Evolutionary conservation across 2,888 invertebrate species (phyloP).

Genomic region (Mythimna loreyi): DNA sequence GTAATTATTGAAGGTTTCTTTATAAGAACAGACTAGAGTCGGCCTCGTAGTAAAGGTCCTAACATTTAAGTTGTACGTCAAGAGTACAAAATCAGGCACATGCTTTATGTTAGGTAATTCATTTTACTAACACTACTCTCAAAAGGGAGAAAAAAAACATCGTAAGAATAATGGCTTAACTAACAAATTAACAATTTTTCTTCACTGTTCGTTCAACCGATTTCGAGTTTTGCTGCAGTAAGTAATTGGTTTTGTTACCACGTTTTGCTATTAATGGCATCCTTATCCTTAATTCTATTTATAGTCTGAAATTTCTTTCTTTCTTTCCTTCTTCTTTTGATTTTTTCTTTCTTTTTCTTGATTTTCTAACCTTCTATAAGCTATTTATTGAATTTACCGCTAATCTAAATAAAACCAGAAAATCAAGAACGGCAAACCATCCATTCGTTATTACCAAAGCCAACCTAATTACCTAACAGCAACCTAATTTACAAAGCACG

Average conservation of each 20-base stretch:
- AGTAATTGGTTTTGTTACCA: too few relatives aligned
- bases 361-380: too few relatives aligned
- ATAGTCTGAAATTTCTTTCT: too few relatives aligned
- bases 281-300: too few relatives aligned
- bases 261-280: too few relatives aligned
- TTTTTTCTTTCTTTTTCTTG: too few relatives aligned
- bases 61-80: neutral
- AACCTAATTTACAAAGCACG: slow-evolving; percentile 56
- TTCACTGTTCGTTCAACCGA: too few relatives aligned
- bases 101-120: neutral
- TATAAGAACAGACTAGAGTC: neutral
- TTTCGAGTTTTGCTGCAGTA: too few relatives aligned
- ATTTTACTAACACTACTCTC: neutral
- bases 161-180: neutral
- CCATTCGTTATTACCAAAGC: slow-evolving; percentile 20
- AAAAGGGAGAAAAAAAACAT: neutral
- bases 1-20: too few relatives aligned
- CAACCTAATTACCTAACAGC: slow-evolving; percentile 47
- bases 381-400: neutral
- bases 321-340: too few relatives aligned
- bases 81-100: too few relatives aligned
- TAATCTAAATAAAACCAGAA: neutral
- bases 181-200: too few relatives aligned
- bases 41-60: neutral
- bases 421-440: neutral